Percentiles rank a stretch among this genome's conserved stretches.
These are phyloP conservation scores for Chrysomela aeneicollis DNA, from an alignment of 2,888 invertebrate genomes.

Conservation along the genomic window DNA sequence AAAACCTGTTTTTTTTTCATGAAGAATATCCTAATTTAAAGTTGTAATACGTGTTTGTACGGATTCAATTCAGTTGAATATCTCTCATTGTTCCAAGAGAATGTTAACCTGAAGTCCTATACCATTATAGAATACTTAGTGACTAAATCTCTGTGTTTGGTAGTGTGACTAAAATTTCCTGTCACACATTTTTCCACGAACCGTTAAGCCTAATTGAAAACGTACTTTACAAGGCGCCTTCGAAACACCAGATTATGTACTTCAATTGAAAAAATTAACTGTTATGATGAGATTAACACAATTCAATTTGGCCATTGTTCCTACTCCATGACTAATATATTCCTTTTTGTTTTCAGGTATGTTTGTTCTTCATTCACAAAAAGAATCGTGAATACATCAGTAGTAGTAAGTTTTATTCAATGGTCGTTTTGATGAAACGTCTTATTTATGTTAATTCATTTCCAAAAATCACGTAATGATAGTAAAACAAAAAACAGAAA, in stretches of 20 bases:
- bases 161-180: neutral
- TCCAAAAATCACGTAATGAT: too few relatives aligned
- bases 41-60: too few relatives aligned
- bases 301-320: neutral
- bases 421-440: too few relatives aligned
- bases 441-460: too few relatives aligned
- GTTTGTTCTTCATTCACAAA: neutral
- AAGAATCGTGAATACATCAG: neutral
- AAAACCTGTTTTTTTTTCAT: too few relatives aligned
- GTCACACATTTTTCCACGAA: neutral
- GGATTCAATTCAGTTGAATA: too few relatives aligned
- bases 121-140: neutral
- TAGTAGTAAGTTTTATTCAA: neutral
- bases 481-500: too few relatives aligned
- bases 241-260: neutral
- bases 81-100: too few relatives aligned
- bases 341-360: neutral
- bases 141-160: neutral
- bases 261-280: neutral
- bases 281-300: neutral
- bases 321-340: neutral
- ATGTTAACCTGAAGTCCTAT: too few relatives aligned
- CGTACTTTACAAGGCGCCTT: neutral
- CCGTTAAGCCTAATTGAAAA: neutral
- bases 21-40: too few relatives aligned